Evolutionary conservation across 2,888 invertebrate genomes (phyloP), one percentile per base, ranked within the genome.

Genomic region (Xestia sexstrigata): DNA sequence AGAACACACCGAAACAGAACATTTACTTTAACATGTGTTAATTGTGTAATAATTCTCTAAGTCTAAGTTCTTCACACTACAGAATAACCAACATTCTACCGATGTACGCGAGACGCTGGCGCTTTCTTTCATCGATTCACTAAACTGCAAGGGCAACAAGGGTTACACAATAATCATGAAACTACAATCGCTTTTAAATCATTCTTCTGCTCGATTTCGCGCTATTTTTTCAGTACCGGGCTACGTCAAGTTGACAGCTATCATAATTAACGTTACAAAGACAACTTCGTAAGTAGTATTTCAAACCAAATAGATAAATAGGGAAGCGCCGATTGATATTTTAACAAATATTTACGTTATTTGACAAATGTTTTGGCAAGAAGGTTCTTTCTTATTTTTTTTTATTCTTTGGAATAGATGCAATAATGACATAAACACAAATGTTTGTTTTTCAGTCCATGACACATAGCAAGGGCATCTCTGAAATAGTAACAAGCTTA

Each of bases 381-480:
- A 42, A 65, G 42, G 13, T 15, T n/a, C 39, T 42, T 63, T 39
- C 23, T 26, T 58, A 15, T 1, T 26, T 55, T n/a, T 58, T 26
- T 26, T 55, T 55, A 5, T 60, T 79, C 17, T 70, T 45, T 79
- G n/a, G 45, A 35, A 45, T 77, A 49, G 20, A 1, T 13, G 11
- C 70, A 20, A 45, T 58, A 49, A 49, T 58, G 35, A 58, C 26
- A 49, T 42, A 45, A 74, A 26, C 45, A 66, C 20, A 67, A 55
- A 77, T 70, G n/a, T 82, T 39, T 35, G 17, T 79, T 47, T 39
- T 73, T 58, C 5, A 26, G 35, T 47, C 30, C n/a, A 15, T 47
- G 39, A 79, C 45, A 62, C 60, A 69, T 26, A 20, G 20, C 81
- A 80, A 84, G 74, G 68, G 58, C 68, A 23, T 55, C 65, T 66